phyloP scores from a whole-genome alignment of 1,140 invertebrate species.

The Rhagoletis pomonella region DNA sequence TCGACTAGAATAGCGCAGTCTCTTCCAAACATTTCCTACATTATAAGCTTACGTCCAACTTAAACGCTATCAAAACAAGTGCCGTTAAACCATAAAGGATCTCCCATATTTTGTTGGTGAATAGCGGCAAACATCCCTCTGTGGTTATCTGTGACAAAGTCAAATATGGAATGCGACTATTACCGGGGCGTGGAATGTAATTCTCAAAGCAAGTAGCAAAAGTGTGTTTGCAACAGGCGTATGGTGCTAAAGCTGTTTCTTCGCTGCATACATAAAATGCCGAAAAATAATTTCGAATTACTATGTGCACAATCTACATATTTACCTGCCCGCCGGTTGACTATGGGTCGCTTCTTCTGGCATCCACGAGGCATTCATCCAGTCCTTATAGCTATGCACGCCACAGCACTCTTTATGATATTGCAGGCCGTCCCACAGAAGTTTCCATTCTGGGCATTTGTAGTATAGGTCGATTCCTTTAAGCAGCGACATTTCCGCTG shows the following conservation, averaged over 20 bases:
- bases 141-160: slow-evolving; percentile 63
- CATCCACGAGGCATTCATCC: slow-evolving; percentile 71
- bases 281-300: background rate
- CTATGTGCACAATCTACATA: too few species aligned
- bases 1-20: background rate
- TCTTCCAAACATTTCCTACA: too few species aligned
- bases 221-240: slow-evolving; percentile 64
- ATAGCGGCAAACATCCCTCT: slow-evolving; percentile 63
- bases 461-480: slow-evolving; percentile 71
- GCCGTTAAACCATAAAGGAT: slow-evolving; percentile 63
- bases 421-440: slow-evolving; percentile 69
- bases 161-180: slow-evolving; percentile 56
- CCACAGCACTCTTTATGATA: slow-evolving; percentile 68
- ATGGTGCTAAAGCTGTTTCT: slow-evolving; percentile 61
- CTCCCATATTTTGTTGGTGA: slow-evolving; percentile 57
- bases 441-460: slow-evolving; percentile 68
- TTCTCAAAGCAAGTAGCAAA: slow-evolving; percentile 56
- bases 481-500: slow-evolving; percentile 62
- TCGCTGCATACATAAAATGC: background rate
- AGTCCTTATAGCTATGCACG: slow-evolving; percentile 67
- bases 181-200: slow-evolving; percentile 40
- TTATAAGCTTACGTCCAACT: slow-evolving; percentile 63
- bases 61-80: slow-evolving; percentile 60
- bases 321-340: background rate
- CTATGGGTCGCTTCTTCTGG: slow-evolving; percentile 46